phyloP scores from a whole-genome alignment of 2,888 invertebrate species.

The Aleiodes alternator region DNA sequence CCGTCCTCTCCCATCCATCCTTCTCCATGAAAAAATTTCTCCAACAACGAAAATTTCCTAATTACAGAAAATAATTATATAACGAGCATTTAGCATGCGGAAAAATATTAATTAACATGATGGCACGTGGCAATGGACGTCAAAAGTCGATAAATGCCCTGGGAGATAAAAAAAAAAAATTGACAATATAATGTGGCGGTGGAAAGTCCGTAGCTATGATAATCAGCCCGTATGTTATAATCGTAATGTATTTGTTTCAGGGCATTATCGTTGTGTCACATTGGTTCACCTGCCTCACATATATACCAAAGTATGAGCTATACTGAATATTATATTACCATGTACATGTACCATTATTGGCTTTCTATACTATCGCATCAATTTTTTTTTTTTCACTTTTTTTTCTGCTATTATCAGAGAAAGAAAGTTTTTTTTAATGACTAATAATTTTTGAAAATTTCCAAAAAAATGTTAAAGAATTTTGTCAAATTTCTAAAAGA shows the following conservation, averaged over 20 bases:
- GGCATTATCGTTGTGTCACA: conserved; percentile 65
- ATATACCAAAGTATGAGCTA: neutral
- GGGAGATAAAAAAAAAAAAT: conserved; percentile 45
- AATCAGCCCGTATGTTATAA: conserved; percentile 75
- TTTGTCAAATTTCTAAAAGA: too few species aligned
- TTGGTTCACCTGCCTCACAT: conserved; percentile 60
- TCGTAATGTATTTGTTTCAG: conserved; percentile 73
- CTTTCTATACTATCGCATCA: too few species aligned
- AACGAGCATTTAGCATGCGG: neutral
- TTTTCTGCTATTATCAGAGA: too few species aligned
- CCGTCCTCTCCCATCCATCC: too few species aligned
- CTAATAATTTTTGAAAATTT: too few species aligned
- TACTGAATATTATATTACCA: conserved; percentile 18
- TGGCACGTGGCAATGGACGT: conserved; percentile 21
- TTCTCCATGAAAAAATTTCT: too few species aligned
- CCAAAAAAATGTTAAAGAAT: too few species aligned
- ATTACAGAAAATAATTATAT: neutral
- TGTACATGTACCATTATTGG: neutral
- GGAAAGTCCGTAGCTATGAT: conserved; percentile 71
- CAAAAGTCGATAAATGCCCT: conserved; percentile 19
- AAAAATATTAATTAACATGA: conserved; percentile 16
- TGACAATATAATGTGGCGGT: conserved; percentile 49
- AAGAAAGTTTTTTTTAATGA: too few species aligned
- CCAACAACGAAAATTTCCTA: neutral
- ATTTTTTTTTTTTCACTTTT: neutral